Percentiles rank a stretch among this genome's conserved stretches.
These are phyloP conservation scores for Semotilus atromaculatus DNA, from an alignment of 2,797 vertebrate species.

Conservation along the genomic window DNA sequence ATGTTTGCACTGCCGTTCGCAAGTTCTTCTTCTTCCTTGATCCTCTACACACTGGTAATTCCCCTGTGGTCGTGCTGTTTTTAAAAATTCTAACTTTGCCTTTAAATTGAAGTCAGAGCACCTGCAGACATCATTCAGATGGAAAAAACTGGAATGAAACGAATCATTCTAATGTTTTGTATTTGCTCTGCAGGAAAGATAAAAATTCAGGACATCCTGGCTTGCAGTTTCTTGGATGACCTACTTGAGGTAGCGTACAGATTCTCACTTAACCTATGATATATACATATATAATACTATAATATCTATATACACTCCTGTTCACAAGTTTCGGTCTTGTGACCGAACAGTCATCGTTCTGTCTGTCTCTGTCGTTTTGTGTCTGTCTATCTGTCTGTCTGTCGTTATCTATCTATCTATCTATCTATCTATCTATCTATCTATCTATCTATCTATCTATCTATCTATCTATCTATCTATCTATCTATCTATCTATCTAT, in stretches of 20 bases:
- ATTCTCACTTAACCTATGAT: not conserved
- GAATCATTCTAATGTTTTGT: not conserved
- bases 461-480: too few species aligned
- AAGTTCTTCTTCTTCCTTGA: slow-evolving; percentile 99
- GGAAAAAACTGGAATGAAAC: not conserved
- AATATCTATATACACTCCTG: slow-evolving; percentile 31
- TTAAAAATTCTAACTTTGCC: not conserved
- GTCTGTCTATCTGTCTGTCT: too few species aligned
- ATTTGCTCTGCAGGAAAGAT: slow-evolving; percentile 87
- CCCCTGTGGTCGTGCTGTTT: not conserved
- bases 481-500: too few species aligned
- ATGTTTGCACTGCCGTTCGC: slow-evolving; percentile 96
- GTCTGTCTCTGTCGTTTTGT: too few species aligned
- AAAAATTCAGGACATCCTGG: slow-evolving; percentile 99
- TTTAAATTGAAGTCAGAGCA: not conserved
- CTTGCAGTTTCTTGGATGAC: slow-evolving; percentile 98
- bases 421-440: not conserved
- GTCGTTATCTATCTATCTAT: too few species aligned
- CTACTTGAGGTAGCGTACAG: slow-evolving; percentile 88
- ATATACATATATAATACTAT: slow-evolving; percentile 13
- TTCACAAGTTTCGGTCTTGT: too few species aligned
- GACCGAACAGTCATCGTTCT: too few species aligned
- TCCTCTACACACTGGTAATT: slow-evolving; percentile 92
- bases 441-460: not conserved
- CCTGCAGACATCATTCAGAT: not conserved